A percentile compares a stretch with the other conserved stretches of the same genome.
Conservation (phyloP, 2,888 invertebrate species). For the Trissonchulus sp. region DNA sequence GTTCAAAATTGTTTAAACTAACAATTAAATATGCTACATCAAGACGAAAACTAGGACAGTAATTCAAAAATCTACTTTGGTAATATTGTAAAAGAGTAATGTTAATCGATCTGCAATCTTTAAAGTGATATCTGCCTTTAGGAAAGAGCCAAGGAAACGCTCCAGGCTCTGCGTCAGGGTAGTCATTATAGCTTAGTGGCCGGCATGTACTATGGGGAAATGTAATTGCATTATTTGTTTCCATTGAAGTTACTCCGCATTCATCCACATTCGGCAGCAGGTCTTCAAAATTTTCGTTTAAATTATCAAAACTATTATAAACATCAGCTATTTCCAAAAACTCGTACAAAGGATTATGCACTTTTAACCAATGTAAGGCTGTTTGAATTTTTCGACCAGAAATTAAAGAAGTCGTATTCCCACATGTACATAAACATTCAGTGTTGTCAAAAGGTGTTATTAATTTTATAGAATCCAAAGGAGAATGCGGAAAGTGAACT, state of each 20-base stretch:
- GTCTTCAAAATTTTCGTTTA: too few relatives aligned
- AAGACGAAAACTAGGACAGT: neutral
- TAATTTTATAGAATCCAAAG: neutral
- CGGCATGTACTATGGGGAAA: neutral
- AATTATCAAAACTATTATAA: too few relatives aligned
- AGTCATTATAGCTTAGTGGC: slow-evolving; percentile 5
- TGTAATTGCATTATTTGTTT: neutral
- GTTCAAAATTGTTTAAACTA: slow-evolving; percentile 1
- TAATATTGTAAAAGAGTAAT: neutral
- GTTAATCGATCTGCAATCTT: neutral
- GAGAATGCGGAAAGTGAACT: slow-evolving; percentile 4
- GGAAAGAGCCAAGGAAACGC: neutral
- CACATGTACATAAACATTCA: neutral
- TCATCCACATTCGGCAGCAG: neutral
- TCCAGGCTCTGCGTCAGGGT: neutral
- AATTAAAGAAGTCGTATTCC: neutral
- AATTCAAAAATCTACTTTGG: neutral
- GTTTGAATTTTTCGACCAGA: neutral
- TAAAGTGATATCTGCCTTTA: slow-evolving; percentile 7
- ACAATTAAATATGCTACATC: neutral
- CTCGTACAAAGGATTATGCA: neutral
- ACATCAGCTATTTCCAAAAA: neutral
- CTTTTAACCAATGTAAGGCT: neutral
- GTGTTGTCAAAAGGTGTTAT: neutral
- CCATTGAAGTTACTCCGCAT: neutral